These are phyloP conservation scores for Pandion haliaetus DNA, from an alignment of 2,113 vertebrate genomes.

Conservation along the genomic window DNA sequence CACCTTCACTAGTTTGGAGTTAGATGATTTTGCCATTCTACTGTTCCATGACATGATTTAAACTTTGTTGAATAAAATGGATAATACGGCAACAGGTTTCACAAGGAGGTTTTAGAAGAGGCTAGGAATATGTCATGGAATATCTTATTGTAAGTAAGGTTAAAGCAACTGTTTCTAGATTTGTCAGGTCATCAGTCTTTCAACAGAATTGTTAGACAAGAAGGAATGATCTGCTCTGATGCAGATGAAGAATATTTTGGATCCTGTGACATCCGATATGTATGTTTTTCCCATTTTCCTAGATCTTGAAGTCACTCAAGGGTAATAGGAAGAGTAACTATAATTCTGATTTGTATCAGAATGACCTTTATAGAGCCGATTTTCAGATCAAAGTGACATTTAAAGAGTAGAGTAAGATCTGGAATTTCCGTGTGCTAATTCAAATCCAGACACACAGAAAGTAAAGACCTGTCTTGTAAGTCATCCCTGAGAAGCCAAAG, in stretches of 20 bases:
- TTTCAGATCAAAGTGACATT: constrained; percentile 66
- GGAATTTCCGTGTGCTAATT: constrained; percentile 64
- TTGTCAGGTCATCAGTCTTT: neutral
- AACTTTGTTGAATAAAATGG: neutral
- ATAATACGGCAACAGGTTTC: neutral
- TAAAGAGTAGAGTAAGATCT: constrained; percentile 63
- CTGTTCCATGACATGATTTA: neutral
- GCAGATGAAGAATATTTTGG: neutral
- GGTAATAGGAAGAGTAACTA: constrained; percentile 59
- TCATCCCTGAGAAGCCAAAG: constrained; percentile 43
- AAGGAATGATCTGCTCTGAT: neutral
- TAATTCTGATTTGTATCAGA: constrained; percentile 64
- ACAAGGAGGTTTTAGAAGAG: neutral
- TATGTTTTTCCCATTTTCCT: constrained; percentile 42
- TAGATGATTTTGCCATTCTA: neutral
- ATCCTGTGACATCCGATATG: constrained; percentile 13
- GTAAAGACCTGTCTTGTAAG: constrained; percentile 67
- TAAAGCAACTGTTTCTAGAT: neutral
- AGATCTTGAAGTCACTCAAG: constrained; percentile 36
- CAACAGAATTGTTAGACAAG: neutral
- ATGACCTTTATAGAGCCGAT: constrained; percentile 64
- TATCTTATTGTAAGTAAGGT: neutral
- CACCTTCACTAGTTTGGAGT: neutral
- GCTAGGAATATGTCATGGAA: neutral
- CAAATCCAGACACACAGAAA: constrained; percentile 55